These are phyloP conservation scores for Sialis lutaria DNA, from an alignment of 2,888 invertebrate genomes.

Conservation along the genomic window DNA sequence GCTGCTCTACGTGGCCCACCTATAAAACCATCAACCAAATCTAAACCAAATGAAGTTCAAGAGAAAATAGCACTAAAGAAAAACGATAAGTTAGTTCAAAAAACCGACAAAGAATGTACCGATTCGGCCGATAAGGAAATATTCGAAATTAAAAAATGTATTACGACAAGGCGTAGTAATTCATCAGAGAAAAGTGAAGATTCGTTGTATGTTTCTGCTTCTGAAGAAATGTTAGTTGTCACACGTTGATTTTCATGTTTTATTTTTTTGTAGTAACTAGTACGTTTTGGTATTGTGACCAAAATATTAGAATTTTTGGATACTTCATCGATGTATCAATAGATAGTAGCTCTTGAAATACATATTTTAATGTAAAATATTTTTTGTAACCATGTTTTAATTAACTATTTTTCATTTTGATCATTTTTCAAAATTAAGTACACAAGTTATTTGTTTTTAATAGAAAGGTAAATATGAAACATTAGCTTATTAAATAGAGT, in stretches of 20 bases:
- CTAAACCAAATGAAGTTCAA: conserved; percentile 11
- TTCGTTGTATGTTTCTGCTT: conserved; percentile 58
- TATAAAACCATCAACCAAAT: conserved; percentile 8
- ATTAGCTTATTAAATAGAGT: too few species aligned
- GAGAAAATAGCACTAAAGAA: conserved; percentile 19
- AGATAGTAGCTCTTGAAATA: too few species aligned
- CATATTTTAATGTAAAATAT: too few species aligned
- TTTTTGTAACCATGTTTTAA: too few species aligned
- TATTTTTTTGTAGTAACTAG: not conserved
- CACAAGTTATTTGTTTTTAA: too few species aligned
- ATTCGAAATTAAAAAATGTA: conserved; percentile 19
- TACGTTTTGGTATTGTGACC: not conserved
- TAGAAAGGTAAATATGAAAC: too few species aligned
- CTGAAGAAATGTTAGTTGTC: conserved; percentile 49
- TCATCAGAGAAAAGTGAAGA: conserved; percentile 52
- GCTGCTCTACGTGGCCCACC: conserved; percentile 3
- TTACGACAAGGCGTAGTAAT: conserved; percentile 41
- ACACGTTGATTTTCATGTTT: conserved; percentile 1
- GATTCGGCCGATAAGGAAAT: conserved; percentile 17
- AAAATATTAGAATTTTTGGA: not conserved
- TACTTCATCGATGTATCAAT: too few species aligned
- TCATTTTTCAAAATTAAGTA: too few species aligned
- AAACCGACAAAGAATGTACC: conserved; percentile 23
- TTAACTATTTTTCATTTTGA: too few species aligned
- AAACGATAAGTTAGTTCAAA: conserved; percentile 22